Evolutionary conservation across 35 echinoderm and acorn worm species (phyloP).

Genomic region (Anneissia japonica): DNA sequence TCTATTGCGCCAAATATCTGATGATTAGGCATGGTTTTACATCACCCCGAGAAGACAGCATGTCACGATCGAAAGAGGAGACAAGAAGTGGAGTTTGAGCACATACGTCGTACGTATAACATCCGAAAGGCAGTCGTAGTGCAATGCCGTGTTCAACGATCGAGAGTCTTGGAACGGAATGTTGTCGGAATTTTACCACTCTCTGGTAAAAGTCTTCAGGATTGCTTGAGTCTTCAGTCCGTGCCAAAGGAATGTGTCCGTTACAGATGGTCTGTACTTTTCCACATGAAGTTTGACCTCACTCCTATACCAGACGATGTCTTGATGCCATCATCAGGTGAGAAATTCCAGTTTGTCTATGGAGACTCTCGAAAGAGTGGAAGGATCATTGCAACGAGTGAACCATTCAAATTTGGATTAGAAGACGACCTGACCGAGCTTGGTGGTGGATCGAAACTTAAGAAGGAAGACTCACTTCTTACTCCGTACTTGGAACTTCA

Average conservation of each 20-base stretch:
- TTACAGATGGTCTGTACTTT: not conserved
- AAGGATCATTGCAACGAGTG: not conserved
- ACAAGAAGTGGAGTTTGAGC: not conserved
- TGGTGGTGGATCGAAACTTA: not conserved
- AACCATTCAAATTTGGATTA: not conserved
- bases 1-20: too few relatives aligned
- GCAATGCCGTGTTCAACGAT: not conserved
- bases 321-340: not conserved
- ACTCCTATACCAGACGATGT: not conserved
- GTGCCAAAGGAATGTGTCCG: not conserved
- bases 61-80: not conserved
- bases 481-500: not conserved
- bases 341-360: not conserved
- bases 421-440: not conserved
- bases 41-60: not conserved
- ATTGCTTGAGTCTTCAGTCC: not conserved
- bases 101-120: not conserved
- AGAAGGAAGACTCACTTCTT: not conserved
- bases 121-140: not conserved
- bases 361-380: not conserved
- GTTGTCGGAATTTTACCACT: not conserved
- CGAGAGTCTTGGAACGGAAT: not conserved
- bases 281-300: not conserved
- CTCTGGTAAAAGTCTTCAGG: not conserved
- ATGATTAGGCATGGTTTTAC: not conserved